Conservation (phyloP, 35 echinoderm and acorn worm species). For the Ophioderma brevispina region DNA sequence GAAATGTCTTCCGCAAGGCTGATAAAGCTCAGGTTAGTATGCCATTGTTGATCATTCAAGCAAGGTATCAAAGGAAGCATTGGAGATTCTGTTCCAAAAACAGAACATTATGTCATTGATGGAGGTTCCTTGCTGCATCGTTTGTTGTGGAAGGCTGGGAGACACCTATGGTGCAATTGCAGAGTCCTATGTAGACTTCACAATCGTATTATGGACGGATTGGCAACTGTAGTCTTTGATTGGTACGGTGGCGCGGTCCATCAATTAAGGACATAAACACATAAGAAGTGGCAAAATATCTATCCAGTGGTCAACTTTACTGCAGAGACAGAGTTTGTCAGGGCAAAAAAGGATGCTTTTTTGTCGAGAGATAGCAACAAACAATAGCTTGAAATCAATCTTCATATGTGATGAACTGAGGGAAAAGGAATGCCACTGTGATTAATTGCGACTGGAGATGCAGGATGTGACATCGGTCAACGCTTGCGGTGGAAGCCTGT, state of each 20-base stretch:
- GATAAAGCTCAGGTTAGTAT: conserved; percentile 52
- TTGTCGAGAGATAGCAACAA: conserved; percentile 63
- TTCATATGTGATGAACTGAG: conserved; percentile 30
- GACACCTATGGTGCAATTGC: conserved; percentile 43
- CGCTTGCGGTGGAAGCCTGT: not conserved
- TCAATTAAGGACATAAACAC: conserved; percentile 62
- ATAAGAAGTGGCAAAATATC: conserved; percentile 33
- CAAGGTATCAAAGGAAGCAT: conserved; percentile 8
- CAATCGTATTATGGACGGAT: conserved; percentile 1
- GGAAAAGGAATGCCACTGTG: not conserved
- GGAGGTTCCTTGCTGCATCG: conserved; percentile 50
- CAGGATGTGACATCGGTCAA: conserved; percentile 42
- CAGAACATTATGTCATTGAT: conserved; percentile 62
- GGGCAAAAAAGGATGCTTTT: conserved; percentile 52
- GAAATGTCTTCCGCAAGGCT: conserved; percentile 14
- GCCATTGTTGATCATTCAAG: conserved; percentile 1
- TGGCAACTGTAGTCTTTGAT: conserved; percentile 60
- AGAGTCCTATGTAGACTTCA: conserved; percentile 13
- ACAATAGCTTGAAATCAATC: conserved; percentile 41
- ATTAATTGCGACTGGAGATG: conserved; percentile 32
- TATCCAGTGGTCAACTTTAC: conserved; percentile 54
- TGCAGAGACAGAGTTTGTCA: conserved; percentile 28
- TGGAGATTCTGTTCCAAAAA: conserved; percentile 13
- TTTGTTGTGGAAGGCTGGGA: conserved; percentile 24
- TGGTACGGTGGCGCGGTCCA: conserved; percentile 34